Evolutionary conservation across 2,888 invertebrate species (phyloP), one percentile per base, ranked within the genome.

Genomic region (Biston betularia): DNA sequence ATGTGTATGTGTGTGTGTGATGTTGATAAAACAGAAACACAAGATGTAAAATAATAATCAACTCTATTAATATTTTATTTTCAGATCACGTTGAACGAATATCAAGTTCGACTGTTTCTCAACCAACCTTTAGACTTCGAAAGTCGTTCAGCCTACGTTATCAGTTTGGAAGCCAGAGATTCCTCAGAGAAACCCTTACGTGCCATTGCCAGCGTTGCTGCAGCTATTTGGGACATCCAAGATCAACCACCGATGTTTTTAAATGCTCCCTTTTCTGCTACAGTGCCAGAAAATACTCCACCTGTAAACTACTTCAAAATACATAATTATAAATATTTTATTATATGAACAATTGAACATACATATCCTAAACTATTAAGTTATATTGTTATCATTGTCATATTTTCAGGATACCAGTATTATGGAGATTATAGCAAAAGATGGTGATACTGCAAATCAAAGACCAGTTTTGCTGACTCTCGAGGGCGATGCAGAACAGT

Each of bases 201-300:
- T 44, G 95, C 97, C 0, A 89, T 95, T 14, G 97, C 97, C 0
- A 96, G 96, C 50, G 95, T 98, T 11, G 95, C 97, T 0, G 96
- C 96, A 0, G 95, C 96, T 48, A 95, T 98, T 7, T 89, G 95
- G 67, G 98, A 98, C 81, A 95, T 97, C 0, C 98, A 96, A 82
- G 97, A 98, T 86, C 97, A 97, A 77, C 96, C 97, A 8, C 98
- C 98, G 0, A 90, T 95, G n/a, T 97, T 98, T 79, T 84, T 96
- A 0, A 97, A 97, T 81, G 96, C 97, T 0, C 97, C 97, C 0
- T 98, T 97, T 79, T 97, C 97, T 6, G 96, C 96, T 0, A 96
- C 96, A 0, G 94, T 98, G 0, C 93, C 95, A 5, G 98, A 98
- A 86, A 97, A 97, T 77, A 96, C 96, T 0, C 89, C 94, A 0